These are phyloP conservation scores for Paedocypris sp. DNA, from an alignment of 2,113 vertebrate species.

Conservation along the genomic window DNA sequence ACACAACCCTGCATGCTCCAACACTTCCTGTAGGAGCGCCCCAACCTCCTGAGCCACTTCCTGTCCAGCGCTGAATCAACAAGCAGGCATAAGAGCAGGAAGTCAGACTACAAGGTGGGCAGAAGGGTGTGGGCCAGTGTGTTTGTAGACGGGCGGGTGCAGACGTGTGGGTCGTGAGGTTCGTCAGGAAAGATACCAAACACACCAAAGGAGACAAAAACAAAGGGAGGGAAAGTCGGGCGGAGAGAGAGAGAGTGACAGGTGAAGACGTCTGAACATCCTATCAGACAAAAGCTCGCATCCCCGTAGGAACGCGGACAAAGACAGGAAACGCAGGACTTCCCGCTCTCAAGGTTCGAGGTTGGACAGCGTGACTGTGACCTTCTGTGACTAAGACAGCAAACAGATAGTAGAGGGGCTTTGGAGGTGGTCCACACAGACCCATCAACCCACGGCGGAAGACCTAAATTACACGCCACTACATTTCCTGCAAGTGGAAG, in stretches of 20 bases:
- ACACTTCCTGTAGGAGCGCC: slow-evolving; percentile 26
- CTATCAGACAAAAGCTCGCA: slow-evolving; percentile 4
- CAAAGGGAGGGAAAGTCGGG: not conserved
- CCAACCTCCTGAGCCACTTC: slow-evolving; percentile 26
- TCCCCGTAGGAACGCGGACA: not conserved
- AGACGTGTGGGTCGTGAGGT: slow-evolving; percentile 18
- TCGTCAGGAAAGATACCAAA: slow-evolving; percentile 12
- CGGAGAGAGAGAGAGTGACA: slow-evolving; percentile 1
- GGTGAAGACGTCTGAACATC: slow-evolving; percentile 16
- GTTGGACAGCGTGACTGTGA: slow-evolving; percentile 9
- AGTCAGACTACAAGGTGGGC: not conserved
- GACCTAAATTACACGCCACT: slow-evolving; percentile 11
- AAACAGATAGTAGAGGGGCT: not conserved
- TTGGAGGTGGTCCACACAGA: not conserved
- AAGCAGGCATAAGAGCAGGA: slow-evolving; percentile 22
- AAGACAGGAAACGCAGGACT: slow-evolving; percentile 18
- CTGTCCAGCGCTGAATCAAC: slow-evolving; percentile 29
- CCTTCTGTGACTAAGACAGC: slow-evolving; percentile 6
- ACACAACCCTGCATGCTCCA: slow-evolving; percentile 27
- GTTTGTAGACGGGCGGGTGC: not conserved
- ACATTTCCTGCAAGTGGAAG: not conserved
- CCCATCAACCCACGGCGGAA: not conserved
- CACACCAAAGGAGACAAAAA: not conserved
- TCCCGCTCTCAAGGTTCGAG: slow-evolving; percentile 15
- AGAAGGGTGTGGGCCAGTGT: not conserved